Percentiles rank a stretch among this genome's conserved stretches.
Evolutionary conservation across 1,140 invertebrate species (phyloP).

Genomic region (Caligus rogercresseyi): DNA sequence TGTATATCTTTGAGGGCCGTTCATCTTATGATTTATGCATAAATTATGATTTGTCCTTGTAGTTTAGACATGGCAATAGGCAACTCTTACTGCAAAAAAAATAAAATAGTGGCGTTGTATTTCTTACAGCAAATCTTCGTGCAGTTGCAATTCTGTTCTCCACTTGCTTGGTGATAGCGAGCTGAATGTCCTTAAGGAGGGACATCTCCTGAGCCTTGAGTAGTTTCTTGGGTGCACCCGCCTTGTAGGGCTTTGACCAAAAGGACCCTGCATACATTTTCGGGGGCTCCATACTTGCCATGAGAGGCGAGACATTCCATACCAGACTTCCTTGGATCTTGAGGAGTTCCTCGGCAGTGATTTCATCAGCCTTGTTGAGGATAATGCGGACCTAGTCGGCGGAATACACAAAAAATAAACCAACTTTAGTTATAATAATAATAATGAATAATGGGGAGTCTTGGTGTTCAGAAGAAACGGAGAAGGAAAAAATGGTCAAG

Average conservation of each 20-base stretch:
- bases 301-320: conserved; percentile 85
- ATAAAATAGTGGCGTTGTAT: too few relatives aligned
- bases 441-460: too few relatives aligned
- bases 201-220: conserved; percentile 69
- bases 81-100: too few relatives aligned
- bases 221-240: conserved; percentile 51
- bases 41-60: too few relatives aligned
- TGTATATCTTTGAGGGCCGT: too few relatives aligned
- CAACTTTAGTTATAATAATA: conserved; percentile 13
- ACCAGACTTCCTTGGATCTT: conserved; percentile 78
- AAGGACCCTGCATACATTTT: conserved; percentile 64
- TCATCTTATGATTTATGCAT: too few relatives aligned
- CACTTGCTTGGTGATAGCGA: conserved; percentile 63
- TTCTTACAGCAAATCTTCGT: conserved; percentile 31
- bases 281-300: conserved; percentile 80
- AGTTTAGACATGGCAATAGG: too few relatives aligned
- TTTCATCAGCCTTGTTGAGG: conserved; percentile 82
- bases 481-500: too few relatives aligned
- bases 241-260: conserved; percentile 67
- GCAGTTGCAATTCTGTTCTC: conserved; percentile 85
- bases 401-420: conserved; percentile 7
- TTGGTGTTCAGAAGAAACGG: too few relatives aligned
- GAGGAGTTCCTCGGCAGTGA: conserved; percentile 78
- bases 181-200: conserved; percentile 61
- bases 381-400: conserved; percentile 46